These are phyloP conservation scores for Calyptommatus sinebrachiatus DNA, from an alignment of 2,113 vertebrate species.

Conservation along the genomic window DNA sequence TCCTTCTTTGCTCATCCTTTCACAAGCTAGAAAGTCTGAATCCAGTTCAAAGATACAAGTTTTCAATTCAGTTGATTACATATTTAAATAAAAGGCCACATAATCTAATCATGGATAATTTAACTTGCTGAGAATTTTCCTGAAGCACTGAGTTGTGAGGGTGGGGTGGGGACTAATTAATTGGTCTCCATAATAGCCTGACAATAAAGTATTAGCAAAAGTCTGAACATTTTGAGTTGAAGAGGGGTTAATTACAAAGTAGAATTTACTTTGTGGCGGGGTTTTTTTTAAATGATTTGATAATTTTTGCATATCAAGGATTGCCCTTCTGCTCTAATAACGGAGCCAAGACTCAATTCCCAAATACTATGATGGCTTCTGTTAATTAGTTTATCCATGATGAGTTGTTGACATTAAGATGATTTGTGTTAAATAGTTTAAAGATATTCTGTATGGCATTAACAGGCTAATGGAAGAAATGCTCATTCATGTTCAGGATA, in stretches of 20 bases:
- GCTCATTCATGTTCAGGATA: constrained; percentile 69
- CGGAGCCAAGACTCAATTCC: constrained; percentile 82
- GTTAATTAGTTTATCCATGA: constrained; percentile 84
- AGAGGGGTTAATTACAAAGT: constrained; percentile 74
- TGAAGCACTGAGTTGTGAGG: background rate
- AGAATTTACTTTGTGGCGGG: constrained; percentile 71
- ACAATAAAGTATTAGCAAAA: constrained; percentile 38
- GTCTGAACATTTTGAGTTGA: constrained; percentile 47
- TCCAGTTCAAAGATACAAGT: background rate
- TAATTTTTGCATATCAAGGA: constrained; percentile 82
- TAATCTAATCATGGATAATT: background rate
- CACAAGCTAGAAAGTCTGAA: background rate
- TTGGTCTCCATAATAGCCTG: background rate
- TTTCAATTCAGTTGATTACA: background rate
- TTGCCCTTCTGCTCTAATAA: constrained; percentile 81
- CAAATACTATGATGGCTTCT: constrained; percentile 83
- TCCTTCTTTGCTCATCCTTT: background rate
- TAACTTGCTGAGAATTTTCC: background rate
- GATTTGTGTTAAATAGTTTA: constrained; percentile 83
- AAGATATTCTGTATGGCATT: constrained; percentile 79
- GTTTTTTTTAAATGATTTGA: constrained; percentile 65
- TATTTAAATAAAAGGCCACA: background rate
- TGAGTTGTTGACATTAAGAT: constrained; percentile 82
- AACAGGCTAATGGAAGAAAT: constrained; percentile 68
- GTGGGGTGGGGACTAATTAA: background rate